Percentiles rank a stretch among this genome's conserved stretches.
Conservation (phyloP, 1,140 invertebrate genomes). For the Trinorchestia longiramus region DNA sequence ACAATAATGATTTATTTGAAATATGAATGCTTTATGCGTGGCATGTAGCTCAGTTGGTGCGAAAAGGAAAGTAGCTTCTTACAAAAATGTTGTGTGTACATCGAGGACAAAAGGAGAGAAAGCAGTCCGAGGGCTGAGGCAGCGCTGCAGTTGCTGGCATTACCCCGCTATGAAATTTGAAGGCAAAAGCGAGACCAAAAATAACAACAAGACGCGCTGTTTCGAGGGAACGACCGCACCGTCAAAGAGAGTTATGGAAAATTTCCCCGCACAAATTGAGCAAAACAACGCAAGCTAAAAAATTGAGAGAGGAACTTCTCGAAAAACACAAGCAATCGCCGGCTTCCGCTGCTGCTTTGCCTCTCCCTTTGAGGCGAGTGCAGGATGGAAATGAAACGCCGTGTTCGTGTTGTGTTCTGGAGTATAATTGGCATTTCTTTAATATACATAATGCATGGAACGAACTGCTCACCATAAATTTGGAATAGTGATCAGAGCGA, state of each 20-base stretch:
- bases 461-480: not conserved
- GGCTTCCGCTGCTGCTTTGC: not conserved
- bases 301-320: not conserved
- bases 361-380: not conserved
- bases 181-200: constrained; percentile 25
- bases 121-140: not conserved
- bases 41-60: not conserved
- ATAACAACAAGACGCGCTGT: constrained; percentile 47
- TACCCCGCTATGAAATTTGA: constrained; percentile 26
- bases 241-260: constrained; percentile 51
- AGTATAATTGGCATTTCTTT: not conserved
- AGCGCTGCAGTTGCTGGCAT: not conserved
- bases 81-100: not conserved
- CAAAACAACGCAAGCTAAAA: constrained; percentile 39
- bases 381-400: not conserved
- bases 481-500: not conserved
- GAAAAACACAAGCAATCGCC: constrained; percentile 38
- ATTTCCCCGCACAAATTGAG: constrained; percentile 47
- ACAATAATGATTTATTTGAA: not conserved
- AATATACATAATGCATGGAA: not conserved
- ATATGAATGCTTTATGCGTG: not conserved
- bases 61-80: not conserved
- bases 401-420: not conserved
- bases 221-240: constrained; percentile 42
- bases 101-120: not conserved